Percentiles rank a stretch among this genome's conserved stretches.
These are phyloP conservation scores for Scaptodrosophila latifasciaeformis DNA, from an alignment of 2,888 invertebrate species.

Conservation along the genomic window DNA sequence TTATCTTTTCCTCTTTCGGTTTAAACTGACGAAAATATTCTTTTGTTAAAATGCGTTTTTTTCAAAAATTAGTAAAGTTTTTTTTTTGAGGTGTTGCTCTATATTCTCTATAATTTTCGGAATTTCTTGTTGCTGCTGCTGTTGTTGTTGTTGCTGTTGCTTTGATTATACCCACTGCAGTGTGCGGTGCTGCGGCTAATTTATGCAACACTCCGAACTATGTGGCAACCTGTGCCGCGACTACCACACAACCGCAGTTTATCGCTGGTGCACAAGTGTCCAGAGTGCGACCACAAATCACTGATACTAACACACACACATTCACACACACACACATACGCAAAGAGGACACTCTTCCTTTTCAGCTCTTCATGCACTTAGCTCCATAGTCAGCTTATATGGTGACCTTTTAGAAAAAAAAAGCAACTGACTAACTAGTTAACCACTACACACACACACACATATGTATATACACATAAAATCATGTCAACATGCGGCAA, in stretches of 20 bases:
- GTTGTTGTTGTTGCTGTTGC: neutral
- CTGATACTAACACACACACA: constrained; percentile 37
- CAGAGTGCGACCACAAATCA: constrained; percentile 56
- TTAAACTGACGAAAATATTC: constrained; percentile 1
- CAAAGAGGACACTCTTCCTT: neutral
- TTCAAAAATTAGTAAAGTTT: constrained; percentile 19
- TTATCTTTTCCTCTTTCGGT: constrained; percentile 29
- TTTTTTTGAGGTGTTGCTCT: constrained; percentile 14
- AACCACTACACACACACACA: neutral
- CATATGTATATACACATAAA: neutral
- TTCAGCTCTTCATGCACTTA: no score
- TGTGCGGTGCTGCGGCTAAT: constrained; percentile 57
- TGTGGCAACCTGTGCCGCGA: constrained; percentile 18
- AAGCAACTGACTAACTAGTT: no score
- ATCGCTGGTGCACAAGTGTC: constrained; percentile 54
- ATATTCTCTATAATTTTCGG: constrained; percentile 28
- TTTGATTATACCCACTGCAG: constrained; percentile 41
- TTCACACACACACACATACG: constrained; percentile 25
- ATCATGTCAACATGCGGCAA: constrained; percentile 60
- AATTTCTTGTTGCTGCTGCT: constrained; percentile 10
- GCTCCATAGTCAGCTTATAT: no score
- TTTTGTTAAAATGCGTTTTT: neutral
- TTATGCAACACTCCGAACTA: constrained; percentile 40
- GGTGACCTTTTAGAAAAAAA: neutral
- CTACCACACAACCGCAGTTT: constrained; percentile 47